Evolutionary conservation across 2,797 vertebrate genomes (phyloP).

Genomic region (Sebastes taczanowskii): DNA sequence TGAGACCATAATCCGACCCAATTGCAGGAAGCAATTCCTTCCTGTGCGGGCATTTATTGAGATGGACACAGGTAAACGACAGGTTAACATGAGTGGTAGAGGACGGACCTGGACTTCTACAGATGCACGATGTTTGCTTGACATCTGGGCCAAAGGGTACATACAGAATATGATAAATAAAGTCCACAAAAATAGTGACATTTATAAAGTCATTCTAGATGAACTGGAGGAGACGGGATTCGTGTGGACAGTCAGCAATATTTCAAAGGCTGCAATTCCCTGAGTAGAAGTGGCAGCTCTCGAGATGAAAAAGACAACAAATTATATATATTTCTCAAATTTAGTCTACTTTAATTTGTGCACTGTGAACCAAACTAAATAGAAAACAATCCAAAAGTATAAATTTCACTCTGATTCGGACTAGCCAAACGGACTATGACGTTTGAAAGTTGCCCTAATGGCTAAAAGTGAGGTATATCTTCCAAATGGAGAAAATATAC

Average conservation of each 20-base stretch:
- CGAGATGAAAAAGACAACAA: not conserved
- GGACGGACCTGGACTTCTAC: not conserved
- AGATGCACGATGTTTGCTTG: not conserved
- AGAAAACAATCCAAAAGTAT: not conserved
- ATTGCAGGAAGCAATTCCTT: not conserved
- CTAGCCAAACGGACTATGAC: not conserved
- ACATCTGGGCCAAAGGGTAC: not conserved
- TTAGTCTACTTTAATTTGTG: not conserved
- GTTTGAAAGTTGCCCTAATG: not conserved
- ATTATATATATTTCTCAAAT: not conserved
- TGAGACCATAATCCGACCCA: not conserved
- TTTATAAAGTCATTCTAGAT: not conserved
- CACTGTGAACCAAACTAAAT: not conserved
- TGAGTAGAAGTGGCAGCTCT: not conserved
- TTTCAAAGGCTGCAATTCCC: not conserved
- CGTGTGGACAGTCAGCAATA: not conserved
- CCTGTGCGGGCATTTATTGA: not conserved
- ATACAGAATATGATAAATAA: not conserved
- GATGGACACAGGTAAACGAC: not conserved
- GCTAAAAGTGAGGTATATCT: not conserved
- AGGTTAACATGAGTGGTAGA: not conserved
- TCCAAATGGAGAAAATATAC: not conserved
- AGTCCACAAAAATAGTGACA: not conserved
- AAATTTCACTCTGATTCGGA: not conserved
- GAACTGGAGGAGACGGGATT: not conserved